Conservation (phyloP, 2,113 vertebrate genomes). For the Solenodon paradoxus region DNA sequence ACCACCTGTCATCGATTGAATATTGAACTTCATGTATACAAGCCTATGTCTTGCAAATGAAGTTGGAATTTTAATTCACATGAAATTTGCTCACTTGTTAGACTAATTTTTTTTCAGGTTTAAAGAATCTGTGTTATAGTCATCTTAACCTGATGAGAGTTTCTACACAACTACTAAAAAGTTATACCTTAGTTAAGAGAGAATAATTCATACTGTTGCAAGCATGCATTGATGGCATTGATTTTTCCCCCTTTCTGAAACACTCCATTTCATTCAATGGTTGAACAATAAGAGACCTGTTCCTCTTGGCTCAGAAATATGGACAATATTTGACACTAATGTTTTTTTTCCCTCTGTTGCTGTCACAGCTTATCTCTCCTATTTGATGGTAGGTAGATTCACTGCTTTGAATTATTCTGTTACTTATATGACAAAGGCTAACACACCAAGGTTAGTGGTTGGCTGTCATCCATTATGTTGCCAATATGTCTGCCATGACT, state of each 20-base stretch:
- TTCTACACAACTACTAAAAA: background rate
- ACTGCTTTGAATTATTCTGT: slow-evolving; percentile 69
- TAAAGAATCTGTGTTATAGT: background rate
- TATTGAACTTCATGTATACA: background rate
- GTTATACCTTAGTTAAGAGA: background rate
- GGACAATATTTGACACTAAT: slow-evolving; percentile 39
- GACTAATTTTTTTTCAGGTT: background rate
- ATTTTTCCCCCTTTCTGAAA: slow-evolving; percentile 32
- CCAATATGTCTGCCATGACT: slow-evolving; percentile 57
- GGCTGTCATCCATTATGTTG: slow-evolving; percentile 65
- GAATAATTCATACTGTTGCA: background rate
- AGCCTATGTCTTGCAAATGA: background rate
- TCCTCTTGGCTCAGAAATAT: slow-evolving; percentile 57
- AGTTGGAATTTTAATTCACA: background rate
- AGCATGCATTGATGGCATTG: background rate
- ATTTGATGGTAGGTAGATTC: slow-evolving; percentile 56
- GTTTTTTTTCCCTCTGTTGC: slow-evolving; percentile 2
- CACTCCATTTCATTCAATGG: background rate
- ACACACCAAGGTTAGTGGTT: slow-evolving; percentile 65
- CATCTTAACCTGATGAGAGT: background rate
- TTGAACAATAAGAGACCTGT: slow-evolving; percentile 3
- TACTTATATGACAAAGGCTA: slow-evolving; percentile 54
- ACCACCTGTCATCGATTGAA: background rate
- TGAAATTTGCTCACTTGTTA: background rate
- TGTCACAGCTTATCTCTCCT: slow-evolving; percentile 64